Conservation (phyloP, 2,888 invertebrate genomes). For the Asteroscopus sphinx region DNA sequence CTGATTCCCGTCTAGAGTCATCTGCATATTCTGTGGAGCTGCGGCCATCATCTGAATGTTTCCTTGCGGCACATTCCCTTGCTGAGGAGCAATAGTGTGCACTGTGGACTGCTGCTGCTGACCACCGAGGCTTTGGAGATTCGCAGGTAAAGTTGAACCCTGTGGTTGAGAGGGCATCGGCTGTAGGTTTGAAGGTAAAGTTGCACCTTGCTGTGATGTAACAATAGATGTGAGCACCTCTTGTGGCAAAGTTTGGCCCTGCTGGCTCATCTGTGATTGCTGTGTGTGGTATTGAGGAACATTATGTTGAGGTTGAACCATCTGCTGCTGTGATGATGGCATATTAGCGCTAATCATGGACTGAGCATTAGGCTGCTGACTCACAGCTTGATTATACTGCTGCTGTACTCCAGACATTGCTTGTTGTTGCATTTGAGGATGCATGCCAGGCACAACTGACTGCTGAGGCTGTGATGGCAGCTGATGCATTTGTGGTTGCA, state of each 20-base stretch:
- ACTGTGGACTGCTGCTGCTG: conserved; percentile 85
- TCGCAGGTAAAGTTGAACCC: conserved; percentile 91
- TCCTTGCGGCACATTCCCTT: conserved; percentile 89
- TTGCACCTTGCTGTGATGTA: conserved; percentile 86
- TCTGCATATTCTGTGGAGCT: conserved; percentile 87
- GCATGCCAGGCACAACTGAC: conserved; percentile 86
- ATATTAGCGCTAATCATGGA: conserved; percentile 84
- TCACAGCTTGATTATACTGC: conserved; percentile 87
- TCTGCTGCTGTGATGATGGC: conserved; percentile 84
- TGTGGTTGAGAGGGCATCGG: conserved; percentile 86
- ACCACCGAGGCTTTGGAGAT: conserved; percentile 87
- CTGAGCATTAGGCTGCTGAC: conserved; percentile 83
- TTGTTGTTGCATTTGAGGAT: conserved; percentile 87
- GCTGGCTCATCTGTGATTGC: conserved; percentile 85
- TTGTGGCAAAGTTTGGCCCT: conserved; percentile 86
- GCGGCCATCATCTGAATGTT: conserved; percentile 90
- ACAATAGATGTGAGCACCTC: conserved; percentile 87
- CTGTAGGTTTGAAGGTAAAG: conserved; percentile 83
- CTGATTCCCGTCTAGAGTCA: conserved; percentile 89
- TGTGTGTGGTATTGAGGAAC: conserved; percentile 88
- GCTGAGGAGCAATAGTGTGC: conserved; percentile 84
- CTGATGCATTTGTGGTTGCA: conserved; percentile 88
- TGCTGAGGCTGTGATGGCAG: conserved; percentile 86
- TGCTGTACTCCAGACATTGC: conserved; percentile 86
- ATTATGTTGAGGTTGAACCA: conserved; percentile 86